Evolutionary conservation across 2,797 vertebrate species (phyloP).

Genomic region (Crax fasciolata): DNA sequence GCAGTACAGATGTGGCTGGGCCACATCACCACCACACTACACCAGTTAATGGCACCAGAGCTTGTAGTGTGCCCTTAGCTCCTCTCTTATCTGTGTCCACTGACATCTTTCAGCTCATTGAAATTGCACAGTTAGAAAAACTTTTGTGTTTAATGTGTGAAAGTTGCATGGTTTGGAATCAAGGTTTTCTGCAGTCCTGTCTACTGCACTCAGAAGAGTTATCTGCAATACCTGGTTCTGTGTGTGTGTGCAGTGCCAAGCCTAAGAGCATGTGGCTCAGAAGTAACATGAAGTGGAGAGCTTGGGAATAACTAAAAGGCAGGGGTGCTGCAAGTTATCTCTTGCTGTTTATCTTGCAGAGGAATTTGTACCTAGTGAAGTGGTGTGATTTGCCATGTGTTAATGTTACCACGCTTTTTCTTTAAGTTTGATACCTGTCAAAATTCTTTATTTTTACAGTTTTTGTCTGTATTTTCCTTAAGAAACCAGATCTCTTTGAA

Average conservation of each 20-base stretch:
- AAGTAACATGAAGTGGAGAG: not conserved
- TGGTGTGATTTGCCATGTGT: not conserved
- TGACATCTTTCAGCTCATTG: not conserved
- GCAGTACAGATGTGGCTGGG: not conserved
- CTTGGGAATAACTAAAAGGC: not conserved
- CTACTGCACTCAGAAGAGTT: not conserved
- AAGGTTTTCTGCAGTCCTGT: not conserved
- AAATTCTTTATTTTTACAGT: slow-evolving; percentile 10
- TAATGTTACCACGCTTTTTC: not conserved
- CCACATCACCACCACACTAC: not conserved
- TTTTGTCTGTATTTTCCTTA: slow-evolving; percentile 37
- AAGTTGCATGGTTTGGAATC: not conserved
- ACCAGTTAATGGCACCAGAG: not conserved
- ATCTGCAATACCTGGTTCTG: not conserved
- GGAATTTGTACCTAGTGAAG: not conserved
- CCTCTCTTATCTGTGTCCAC: rapidly evolving
- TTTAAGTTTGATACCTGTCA: slow-evolving; percentile 8
- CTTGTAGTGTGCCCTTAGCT: not conserved
- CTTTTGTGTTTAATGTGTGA: not conserved
- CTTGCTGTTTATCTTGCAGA: not conserved
- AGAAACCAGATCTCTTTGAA: slow-evolving; percentile 26
- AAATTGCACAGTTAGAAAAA: not conserved
- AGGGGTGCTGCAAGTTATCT: not conserved
- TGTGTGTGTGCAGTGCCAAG: not conserved
- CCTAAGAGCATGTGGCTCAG: not conserved